Conservation (phyloP, 2,797 vertebrate species). For the Poecilia wingei region DNA sequence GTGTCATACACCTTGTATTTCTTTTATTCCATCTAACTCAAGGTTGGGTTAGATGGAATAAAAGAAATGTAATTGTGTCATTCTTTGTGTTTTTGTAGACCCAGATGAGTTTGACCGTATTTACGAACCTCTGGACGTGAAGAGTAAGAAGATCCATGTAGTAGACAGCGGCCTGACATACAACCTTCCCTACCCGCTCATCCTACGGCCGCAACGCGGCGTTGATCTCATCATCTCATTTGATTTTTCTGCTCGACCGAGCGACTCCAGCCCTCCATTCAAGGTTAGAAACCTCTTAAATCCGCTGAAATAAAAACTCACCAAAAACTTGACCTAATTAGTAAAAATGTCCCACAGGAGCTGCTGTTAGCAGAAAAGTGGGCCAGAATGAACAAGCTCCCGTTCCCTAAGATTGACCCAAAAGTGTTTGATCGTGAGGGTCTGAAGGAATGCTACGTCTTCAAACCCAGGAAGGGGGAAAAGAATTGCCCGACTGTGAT, state of each 20-base stretch:
- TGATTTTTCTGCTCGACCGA: slow-evolving; percentile 95
- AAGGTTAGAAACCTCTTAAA: slow-evolving; percentile 82
- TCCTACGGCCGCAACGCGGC: slow-evolving; percentile 89
- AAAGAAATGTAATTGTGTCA: not conserved
- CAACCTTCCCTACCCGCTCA: slow-evolving; percentile 94
- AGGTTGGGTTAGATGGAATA: not conserved
- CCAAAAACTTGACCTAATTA: not conserved
- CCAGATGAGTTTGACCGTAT: slow-evolving; percentile 96
- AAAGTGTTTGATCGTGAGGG: slow-evolving; percentile 97
- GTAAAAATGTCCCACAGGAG: slow-evolving; percentile 80
- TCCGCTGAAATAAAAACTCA: not conserved
- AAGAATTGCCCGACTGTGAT: slow-evolving; percentile 95
- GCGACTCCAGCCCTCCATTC: slow-evolving; percentile 96
- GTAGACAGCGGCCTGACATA: slow-evolving; percentile 98
- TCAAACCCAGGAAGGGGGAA: slow-evolving; percentile 93
- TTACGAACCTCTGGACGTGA: slow-evolving; percentile 96
- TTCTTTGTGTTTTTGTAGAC: slow-evolving; percentile 74
- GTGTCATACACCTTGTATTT: no score
- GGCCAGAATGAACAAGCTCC: slow-evolving; percentile 98
- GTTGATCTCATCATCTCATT: slow-evolving; percentile 97
- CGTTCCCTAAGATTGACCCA: slow-evolving; percentile 96
- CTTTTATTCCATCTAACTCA: no score
- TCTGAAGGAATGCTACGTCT: slow-evolving; percentile 95
- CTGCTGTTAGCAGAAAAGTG: slow-evolving; percentile 97
- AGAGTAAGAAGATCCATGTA: slow-evolving; percentile 97